Percentiles rank a stretch among this genome's conserved stretches.
These are phyloP conservation scores for Sabatieria punctata DNA, from an alignment of 2,888 invertebrate species.

Conservation along the genomic window DNA sequence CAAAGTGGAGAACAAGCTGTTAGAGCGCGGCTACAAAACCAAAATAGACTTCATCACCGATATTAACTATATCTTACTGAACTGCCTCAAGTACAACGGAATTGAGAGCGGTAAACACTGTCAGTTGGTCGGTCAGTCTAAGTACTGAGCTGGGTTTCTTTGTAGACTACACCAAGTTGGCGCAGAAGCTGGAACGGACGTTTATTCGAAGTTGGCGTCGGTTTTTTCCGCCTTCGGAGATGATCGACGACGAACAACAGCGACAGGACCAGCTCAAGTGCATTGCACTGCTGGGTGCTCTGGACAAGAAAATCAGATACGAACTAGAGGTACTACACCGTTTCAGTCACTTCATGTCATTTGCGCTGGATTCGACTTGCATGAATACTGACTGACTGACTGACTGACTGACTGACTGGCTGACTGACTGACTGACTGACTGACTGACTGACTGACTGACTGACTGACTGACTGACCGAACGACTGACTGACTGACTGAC, in stretches of 20 bases:
- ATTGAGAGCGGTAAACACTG: slow-evolving; percentile 57
- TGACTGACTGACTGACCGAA: no score
- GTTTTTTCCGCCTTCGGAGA: slow-evolving; percentile 8
- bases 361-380: no score
- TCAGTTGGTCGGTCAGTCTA: not conserved
- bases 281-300: slow-evolving; percentile 5
- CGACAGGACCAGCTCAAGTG: slow-evolving; percentile 4
- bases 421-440: no score
- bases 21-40: slow-evolving; percentile 19
- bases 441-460: no score
- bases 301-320: slow-evolving; percentile 8
- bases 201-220: slow-evolving; percentile 6
- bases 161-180: slow-evolving; percentile 14
- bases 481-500: no score
- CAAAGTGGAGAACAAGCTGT: slow-evolving; percentile 26
- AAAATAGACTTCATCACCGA: slow-evolving; percentile 39
- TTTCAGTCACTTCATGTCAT: no score
- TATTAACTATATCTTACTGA: slow-evolving; percentile 76
- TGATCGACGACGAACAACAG: not conserved
- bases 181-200: slow-evolving; percentile 7
- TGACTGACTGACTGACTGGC: no score
- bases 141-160: not conserved
- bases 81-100: slow-evolving; percentile 78
- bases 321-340: no score
- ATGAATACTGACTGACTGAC: no score